Evolutionary conservation across 2,888 invertebrate species (phyloP), one percentile per base, ranked within the genome.

Genomic region (Drosophila mulleri): DNA sequence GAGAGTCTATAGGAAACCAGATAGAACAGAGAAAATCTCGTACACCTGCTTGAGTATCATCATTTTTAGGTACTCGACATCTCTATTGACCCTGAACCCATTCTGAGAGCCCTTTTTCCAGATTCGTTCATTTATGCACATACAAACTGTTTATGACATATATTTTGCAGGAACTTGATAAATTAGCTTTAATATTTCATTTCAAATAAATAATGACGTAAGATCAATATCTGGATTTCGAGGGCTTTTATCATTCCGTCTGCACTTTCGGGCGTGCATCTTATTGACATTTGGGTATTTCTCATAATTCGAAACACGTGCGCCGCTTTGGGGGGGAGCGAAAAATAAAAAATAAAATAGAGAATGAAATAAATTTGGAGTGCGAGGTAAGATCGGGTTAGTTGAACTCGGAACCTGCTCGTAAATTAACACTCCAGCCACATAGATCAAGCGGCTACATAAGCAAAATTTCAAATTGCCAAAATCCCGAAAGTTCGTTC

Each of bases 281-380:
- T 39, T 56, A 50, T 57, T 50, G 67, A 66, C 52, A 56, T 72
- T 75, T 56, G 41, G 37, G 42, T 64, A 61, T 48, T 63, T 53
- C 50, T 72, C 62, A 67, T 67, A 76, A 76, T 64, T 64, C 50
- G 45, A 61, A 62, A 75, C 75, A 75, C 75, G 66, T 71, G 53
- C 72, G 64, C 18, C 16, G 48, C 18, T n/a, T 29, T n/a, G n/a
- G 29, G 12, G 3, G 8, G 20, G 20, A 23, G 23, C 9, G 16
- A 29, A 0, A 3, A 39, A 9, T 39, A 16, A n/a, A n/a, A 39
- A 8, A 32, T 39, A 16, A 29, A 42, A 32, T 20, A 57, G 32
- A 42, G 42, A 57, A 44, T 44, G 53, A 56, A 56, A 56, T 56
- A 42, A 56, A 42, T 23, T 57, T 44, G 44, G 23, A 50, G 42